A percentile compares a stretch with the other conserved stretches of the same genome.
Evolutionary conservation across 1,140 invertebrate genomes (phyloP).

Genomic region (Drosophila triauraria): DNA sequence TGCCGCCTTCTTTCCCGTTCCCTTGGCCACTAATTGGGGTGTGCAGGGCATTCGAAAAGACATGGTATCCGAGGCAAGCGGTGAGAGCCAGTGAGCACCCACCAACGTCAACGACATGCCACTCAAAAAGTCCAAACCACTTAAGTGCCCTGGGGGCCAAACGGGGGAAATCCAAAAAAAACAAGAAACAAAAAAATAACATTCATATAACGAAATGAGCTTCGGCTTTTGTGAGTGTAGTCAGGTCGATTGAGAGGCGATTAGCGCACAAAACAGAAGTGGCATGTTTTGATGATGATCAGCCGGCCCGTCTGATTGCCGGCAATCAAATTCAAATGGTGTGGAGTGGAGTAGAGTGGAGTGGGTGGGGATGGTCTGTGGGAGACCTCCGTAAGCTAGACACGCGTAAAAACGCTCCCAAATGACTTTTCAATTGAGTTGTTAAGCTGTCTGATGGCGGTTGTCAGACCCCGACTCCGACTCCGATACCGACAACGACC

Average conservation of each 20-base stretch:
- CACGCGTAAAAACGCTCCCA: slow-evolving; percentile 78
- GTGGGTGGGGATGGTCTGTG: slow-evolving; percentile 23
- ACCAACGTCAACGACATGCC: slow-evolving; percentile 71
- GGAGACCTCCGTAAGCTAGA: slow-evolving; percentile 52
- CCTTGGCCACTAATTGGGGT: slow-evolving; percentile 13
- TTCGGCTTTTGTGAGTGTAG: slow-evolving; percentile 57
- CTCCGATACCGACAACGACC: neutral
- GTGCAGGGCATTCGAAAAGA: slow-evolving; percentile 45
- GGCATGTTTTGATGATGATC: slow-evolving; percentile 82
- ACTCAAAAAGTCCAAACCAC: slow-evolving; percentile 75
- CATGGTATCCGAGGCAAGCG: slow-evolving; percentile 33
- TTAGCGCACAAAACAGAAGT: slow-evolving; percentile 81
- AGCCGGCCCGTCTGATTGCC: slow-evolving; percentile 76
- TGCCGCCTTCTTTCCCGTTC: slow-evolving; percentile 6
- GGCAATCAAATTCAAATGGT: slow-evolving; percentile 68
- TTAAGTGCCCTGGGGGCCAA: slow-evolving; percentile 60
- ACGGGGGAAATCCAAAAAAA: slow-evolving; percentile 10
- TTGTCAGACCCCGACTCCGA: slow-evolving; percentile 25
- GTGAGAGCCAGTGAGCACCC: slow-evolving; percentile 53
- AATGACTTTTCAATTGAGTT: slow-evolving; percentile 78
- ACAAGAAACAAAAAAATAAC: slow-evolving; percentile 30
- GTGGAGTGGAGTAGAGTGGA: slow-evolving; percentile 41
- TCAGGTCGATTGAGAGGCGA: slow-evolving; percentile 74
- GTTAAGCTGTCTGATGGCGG: slow-evolving; percentile 62
- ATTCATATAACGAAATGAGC: slow-evolving; percentile 39